A percentile compares a stretch with the other conserved stretches of the same genome.
Conservation (phyloP, 1,140 invertebrate species). For the Dendroctonus ponderosae region DNA sequence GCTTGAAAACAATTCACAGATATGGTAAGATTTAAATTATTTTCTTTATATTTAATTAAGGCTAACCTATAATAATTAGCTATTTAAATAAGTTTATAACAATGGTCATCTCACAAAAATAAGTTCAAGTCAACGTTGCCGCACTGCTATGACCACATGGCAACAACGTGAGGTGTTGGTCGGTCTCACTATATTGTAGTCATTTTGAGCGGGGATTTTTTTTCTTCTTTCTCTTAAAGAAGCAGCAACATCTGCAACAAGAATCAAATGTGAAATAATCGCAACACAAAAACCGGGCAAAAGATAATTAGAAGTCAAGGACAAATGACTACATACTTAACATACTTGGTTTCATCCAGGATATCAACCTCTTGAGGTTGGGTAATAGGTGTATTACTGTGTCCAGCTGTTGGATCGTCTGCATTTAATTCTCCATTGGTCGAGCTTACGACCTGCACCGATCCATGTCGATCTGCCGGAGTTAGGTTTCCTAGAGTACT, state of each 20-base stretch:
- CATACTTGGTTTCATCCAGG: slow-evolving; percentile 89
- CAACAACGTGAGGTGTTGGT: slow-evolving; percentile 51
- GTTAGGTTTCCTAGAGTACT: slow-evolving; percentile 74
- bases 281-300: neutral
- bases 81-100: slow-evolving; percentile 48
- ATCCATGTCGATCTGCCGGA: slow-evolving; percentile 87
- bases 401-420: slow-evolving; percentile 92
- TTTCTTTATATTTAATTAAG: slow-evolving; percentile 47
- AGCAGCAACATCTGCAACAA: slow-evolving; percentile 89
- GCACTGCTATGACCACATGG: slow-evolving; percentile 52
- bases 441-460: slow-evolving; percentile 89
- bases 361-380: slow-evolving; percentile 90
- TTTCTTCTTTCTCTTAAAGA: slow-evolving; percentile 97
- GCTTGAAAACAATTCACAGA: slow-evolving; percentile 40
- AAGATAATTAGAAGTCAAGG: neutral
- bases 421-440: slow-evolving; percentile 93
- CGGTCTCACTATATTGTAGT: slow-evolving; percentile 58
- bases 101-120: slow-evolving; percentile 45
- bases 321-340: slow-evolving; percentile 45
- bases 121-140: slow-evolving; percentile 49
- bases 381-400: slow-evolving; percentile 95
- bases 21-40: slow-evolving; percentile 48
- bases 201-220: slow-evolving; percentile 81
- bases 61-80: slow-evolving; percentile 49
- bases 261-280: slow-evolving; percentile 34